These are phyloP conservation scores for Staurois parvus DNA, from an alignment of 2,797 vertebrate genomes.

Conservation along the genomic window DNA sequence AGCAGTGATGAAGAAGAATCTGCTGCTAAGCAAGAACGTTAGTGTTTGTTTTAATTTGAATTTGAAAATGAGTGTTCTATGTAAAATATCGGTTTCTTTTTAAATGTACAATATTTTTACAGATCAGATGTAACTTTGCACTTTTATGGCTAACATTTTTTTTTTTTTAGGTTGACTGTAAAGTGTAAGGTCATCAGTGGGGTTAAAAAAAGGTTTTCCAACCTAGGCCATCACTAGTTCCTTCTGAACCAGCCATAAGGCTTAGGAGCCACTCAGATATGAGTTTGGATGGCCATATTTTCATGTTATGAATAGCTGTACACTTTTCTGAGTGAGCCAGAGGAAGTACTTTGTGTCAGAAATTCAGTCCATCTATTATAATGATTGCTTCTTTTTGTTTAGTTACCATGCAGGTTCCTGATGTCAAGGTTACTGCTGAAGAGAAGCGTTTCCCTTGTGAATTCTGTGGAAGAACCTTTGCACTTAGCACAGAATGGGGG, in stretches of 20 bases:
- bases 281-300: too few relatives aligned
- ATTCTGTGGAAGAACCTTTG: constrained; percentile 95
- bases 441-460: constrained; percentile 93
- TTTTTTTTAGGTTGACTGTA: neutral
- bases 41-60: neutral
- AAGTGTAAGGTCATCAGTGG: neutral
- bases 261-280: too few relatives aligned
- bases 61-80: neutral
- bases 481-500: constrained; percentile 94
- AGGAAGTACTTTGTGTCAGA: too few relatives aligned
- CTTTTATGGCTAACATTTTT: neutral
- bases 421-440: constrained; percentile 70
- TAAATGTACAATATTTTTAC: neutral
- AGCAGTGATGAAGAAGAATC: constrained; percentile 86
- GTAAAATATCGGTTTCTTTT: too few relatives aligned
- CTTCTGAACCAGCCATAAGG: neutral
- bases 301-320: too few relatives aligned
- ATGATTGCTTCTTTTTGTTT: constrained; percentile 57
- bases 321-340: too few relatives aligned
- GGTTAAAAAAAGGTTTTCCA: too few relatives aligned
- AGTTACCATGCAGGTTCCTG: constrained; percentile 84
- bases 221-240: too few relatives aligned
- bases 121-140: neutral
- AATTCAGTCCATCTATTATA: neutral
- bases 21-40: constrained; percentile 71